Evolutionary conservation across 2,888 invertebrate species (phyloP), one percentile per base, ranked within the genome.

Genomic region (Parnassius apollo): DNA sequence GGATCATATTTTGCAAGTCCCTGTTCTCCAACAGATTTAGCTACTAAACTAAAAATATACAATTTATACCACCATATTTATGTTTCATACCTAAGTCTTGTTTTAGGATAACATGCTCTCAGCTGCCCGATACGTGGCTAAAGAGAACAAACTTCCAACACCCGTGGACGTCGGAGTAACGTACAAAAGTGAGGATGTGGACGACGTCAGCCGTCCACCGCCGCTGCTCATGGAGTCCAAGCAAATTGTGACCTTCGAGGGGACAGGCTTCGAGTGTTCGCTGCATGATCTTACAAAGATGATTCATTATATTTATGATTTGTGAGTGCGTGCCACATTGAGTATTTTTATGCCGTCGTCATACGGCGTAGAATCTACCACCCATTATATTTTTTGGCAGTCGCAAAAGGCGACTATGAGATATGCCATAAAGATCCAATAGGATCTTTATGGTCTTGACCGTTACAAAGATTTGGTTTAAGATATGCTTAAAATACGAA

Each of bases 221-320:
- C 42, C 53, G 0, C 42, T 64, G 0, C 9, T 56, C 0, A 50
- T 59, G 0, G 68, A 69, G 0, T 62, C 72, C 0, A 77, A 73
- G 8, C 76, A 74, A 8, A 52, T 72, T 9, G 85, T 86, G 2
- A 75, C 76, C 0, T 87, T 86, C 59, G 76, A 78, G 0, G 73
- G 13, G 49, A 49, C 9, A 4, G 49, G 69, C 0, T 90, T 80
- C 50, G 77, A 84, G 48, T 91, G 91, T 62, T 78, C 81, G 0
- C 65, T 91, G 51, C 64, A 70, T 42, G 88, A 91, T 57, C 72
- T 91, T 0, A 77, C 78, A 0, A 80, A 77, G 65, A 91, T 91
- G n/a, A 81, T 88, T 4, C 91, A 91, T 75, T 91, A 90, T 62
- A 90, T 91, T 62, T 91, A 78, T 73, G 91, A 91, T 67, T 72